Evolutionary conservation across 2,113 vertebrate species (phyloP).

Genomic region (Balaeniceps rex): DNA sequence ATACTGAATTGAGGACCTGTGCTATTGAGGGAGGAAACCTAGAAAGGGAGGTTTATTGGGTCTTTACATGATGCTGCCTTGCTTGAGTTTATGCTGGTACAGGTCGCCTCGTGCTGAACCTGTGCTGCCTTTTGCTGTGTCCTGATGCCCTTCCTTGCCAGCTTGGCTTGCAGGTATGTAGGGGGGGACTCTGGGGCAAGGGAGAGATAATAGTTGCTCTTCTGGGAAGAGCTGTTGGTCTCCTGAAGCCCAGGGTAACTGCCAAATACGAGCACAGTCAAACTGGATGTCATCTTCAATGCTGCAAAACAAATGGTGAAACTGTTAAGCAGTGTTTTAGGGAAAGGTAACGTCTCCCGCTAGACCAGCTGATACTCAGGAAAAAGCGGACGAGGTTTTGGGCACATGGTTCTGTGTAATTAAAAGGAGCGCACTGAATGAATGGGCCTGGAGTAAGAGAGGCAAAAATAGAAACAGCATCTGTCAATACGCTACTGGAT

Average conservation of each 20-base stretch:
- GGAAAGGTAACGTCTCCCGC: not conserved
- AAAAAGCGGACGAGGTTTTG: not conserved
- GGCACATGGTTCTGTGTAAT: not conserved
- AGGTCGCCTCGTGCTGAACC: not conserved
- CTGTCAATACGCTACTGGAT: not conserved
- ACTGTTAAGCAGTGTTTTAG: not conserved
- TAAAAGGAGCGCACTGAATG: not conserved
- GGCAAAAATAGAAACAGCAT: constrained; percentile 34
- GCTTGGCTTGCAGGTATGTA: not conserved
- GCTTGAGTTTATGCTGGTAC: not conserved
- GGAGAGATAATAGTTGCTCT: not conserved
- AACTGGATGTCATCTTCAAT: not conserved
- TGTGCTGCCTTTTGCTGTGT: not conserved
- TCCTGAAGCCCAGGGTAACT: not conserved
- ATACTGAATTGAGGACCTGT: not conserved
- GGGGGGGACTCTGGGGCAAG: not conserved
- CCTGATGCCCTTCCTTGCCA: not conserved
- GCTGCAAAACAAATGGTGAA: not conserved
- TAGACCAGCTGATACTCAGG: not conserved
- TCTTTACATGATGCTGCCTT: not conserved
- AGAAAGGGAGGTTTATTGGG: not conserved
- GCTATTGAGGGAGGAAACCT: not conserved
- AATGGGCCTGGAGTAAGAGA: constrained; percentile 7
- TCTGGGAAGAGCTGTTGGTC: not conserved
- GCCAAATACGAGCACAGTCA: not conserved